These are phyloP conservation scores for Xyrauchen texanus DNA, from an alignment of 2,113 vertebrate species.

Conservation along the genomic window DNA sequence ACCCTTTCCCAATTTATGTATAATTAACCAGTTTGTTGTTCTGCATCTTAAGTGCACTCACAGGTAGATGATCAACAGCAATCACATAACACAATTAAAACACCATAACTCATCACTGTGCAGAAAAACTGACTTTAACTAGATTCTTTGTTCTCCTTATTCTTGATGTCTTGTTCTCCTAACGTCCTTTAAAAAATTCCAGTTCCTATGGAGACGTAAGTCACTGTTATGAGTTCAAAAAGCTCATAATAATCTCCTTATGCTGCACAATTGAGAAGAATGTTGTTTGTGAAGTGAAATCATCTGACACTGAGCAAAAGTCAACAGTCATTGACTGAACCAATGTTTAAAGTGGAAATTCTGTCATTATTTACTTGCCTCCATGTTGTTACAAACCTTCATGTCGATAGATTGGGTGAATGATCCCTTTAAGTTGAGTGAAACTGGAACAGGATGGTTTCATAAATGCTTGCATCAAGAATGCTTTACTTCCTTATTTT, in stretches of 20 bases:
- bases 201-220: slow-evolving; percentile 61
- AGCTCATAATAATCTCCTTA: not conserved
- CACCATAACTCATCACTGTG: too few relatives aligned
- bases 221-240: slow-evolving; percentile 18
- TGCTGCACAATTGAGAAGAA: not conserved
- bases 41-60: not conserved
- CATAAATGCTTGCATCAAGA: too few relatives aligned
- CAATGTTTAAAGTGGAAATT: not conserved
- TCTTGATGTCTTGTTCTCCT: slow-evolving; percentile 16
- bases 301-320: slow-evolving; percentile 7
- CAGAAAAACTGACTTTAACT: slow-evolving; percentile 20
- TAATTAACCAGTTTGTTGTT: not conserved
- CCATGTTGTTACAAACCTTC: too few relatives aligned
- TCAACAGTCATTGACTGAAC: not conserved
- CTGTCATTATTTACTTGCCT: not conserved
- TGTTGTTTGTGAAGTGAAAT: not conserved
- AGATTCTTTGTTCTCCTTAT: slow-evolving; percentile 35
- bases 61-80: too few relatives aligned
- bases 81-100: not conserved
- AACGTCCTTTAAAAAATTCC: slow-evolving; percentile 36
- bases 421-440: too few relatives aligned
- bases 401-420: too few relatives aligned
- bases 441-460: too few relatives aligned
- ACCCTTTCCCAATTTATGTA: too few relatives aligned
- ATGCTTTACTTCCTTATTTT: not conserved